Evolutionary conservation across 2,888 invertebrate species (phyloP).

Genomic region (Globia sparganii): DNA sequence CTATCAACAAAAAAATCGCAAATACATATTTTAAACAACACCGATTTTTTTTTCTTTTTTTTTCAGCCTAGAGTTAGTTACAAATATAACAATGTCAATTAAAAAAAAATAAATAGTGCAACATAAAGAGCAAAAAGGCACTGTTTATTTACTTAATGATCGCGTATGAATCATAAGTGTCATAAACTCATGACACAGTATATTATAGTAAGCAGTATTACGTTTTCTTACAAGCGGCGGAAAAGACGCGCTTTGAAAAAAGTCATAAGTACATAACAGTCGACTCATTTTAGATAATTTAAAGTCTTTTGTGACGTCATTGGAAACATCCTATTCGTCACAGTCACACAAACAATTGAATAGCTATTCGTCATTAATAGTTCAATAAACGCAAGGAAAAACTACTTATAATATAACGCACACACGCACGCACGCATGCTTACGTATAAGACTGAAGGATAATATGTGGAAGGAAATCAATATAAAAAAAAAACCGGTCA

Average conservation of each 20-base stretch:
- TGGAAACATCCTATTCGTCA: conserved; percentile 30
- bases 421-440: too few species aligned
- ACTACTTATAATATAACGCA: too few species aligned
- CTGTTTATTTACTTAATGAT: conserved; percentile 1
- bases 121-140: not conserved
- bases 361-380: not conserved
- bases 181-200: not conserved
- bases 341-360: not conserved
- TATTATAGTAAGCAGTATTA: not conserved
- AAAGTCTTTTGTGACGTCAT: conserved; percentile 42
- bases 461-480: not conserved
- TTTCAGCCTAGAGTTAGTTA: not conserved
- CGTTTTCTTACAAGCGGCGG: not conserved
- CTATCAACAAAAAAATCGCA: not conserved
- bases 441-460: not conserved
- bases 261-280: not conserved
- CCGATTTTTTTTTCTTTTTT: too few species aligned
- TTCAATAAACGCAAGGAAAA: conserved; percentile 2
- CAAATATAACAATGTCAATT: not conserved
- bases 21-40: too few species aligned
- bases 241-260: not conserved
- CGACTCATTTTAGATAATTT: conserved; percentile 35
- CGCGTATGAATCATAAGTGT: too few species aligned
- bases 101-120: not conserved
- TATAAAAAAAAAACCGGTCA: too few species aligned